Conservation (phyloP, 2,797 vertebrate species). For the Myotis daubentonii region DNA sequence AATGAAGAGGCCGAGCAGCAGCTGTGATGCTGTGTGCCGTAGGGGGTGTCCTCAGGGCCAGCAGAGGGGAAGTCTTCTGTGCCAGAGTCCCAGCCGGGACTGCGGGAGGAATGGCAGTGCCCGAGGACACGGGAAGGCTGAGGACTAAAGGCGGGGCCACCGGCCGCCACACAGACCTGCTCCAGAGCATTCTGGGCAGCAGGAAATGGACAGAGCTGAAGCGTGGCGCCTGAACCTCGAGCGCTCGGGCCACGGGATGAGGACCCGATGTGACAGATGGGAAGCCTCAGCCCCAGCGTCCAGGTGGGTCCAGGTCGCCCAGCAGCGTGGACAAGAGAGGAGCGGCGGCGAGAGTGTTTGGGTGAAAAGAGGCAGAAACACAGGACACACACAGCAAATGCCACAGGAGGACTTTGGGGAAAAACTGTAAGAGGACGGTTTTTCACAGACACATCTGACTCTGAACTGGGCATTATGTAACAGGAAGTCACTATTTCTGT, state of each 20-base stretch:
- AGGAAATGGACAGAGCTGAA: not conserved
- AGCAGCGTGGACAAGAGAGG: not conserved
- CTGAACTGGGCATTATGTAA: not conserved
- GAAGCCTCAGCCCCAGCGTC: not conserved
- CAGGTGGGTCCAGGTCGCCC: too few relatives aligned
- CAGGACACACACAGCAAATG: not conserved
- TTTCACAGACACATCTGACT: not conserved
- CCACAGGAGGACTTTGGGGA: not conserved
- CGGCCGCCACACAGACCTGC: rapidly evolving
- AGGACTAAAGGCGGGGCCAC: not conserved
- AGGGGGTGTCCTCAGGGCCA: not conserved
- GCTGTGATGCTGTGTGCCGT: not conserved
- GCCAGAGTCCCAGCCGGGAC: too few relatives aligned
- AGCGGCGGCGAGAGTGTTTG: not conserved
- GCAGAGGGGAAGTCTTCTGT: not conserved
- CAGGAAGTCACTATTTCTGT: not conserved
- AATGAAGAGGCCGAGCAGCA: not conserved
- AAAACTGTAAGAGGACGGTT: not conserved
- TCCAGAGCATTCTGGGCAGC: too few relatives aligned
- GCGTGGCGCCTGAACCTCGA: too few relatives aligned
- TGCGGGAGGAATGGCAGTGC: not conserved
- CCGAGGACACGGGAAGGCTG: not conserved
- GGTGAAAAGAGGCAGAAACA: not conserved
- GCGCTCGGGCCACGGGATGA: not conserved
- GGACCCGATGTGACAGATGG: not conserved